phyloP scores from a whole-genome alignment of 2,113 vertebrate genomes.

The Beaufortia kweichowensis region DNA sequence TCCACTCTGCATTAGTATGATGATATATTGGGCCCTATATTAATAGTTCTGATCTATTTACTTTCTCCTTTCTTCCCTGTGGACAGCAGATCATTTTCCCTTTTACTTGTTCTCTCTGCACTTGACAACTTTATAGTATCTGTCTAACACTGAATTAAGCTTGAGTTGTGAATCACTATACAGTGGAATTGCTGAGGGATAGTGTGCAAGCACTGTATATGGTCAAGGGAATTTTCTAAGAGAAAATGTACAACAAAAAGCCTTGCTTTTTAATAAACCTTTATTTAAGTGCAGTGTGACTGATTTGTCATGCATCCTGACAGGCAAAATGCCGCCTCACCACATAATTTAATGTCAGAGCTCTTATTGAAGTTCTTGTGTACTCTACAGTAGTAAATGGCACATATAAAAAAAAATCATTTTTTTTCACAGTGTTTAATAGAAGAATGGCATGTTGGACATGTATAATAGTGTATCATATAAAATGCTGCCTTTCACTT shows the following conservation, averaged over 20 bases:
- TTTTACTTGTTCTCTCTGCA: background rate
- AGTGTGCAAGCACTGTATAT: background rate
- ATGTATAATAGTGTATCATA: background rate
- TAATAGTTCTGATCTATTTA: background rate
- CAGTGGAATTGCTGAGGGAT: slow-evolving; percentile 19
- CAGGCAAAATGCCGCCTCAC: background rate
- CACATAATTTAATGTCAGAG: slow-evolving; percentile 17
- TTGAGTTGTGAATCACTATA: slow-evolving; percentile 17
- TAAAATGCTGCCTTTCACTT: background rate
- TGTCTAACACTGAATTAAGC: background rate
- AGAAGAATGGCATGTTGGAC: background rate
- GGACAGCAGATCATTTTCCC: background rate
- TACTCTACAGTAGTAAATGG: slow-evolving; percentile 1
- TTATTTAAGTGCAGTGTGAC: background rate
- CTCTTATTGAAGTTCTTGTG: background rate
- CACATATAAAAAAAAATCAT: slow-evolving; percentile 6
- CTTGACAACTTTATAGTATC: slow-evolving; percentile 10
- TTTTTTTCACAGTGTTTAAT: background rate
- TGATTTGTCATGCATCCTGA: background rate
- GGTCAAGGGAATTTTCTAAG: background rate
- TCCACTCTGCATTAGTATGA: background rate
- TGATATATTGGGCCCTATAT: background rate
- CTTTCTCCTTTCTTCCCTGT: background rate
- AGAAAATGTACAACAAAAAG: background rate
- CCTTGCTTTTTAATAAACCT: slow-evolving; percentile 7